Percentiles rank a stretch among this genome's conserved stretches.
phyloP scores from a whole-genome alignment of 2,113 vertebrate genomes.

The Engystomops pustulosus region DNA sequence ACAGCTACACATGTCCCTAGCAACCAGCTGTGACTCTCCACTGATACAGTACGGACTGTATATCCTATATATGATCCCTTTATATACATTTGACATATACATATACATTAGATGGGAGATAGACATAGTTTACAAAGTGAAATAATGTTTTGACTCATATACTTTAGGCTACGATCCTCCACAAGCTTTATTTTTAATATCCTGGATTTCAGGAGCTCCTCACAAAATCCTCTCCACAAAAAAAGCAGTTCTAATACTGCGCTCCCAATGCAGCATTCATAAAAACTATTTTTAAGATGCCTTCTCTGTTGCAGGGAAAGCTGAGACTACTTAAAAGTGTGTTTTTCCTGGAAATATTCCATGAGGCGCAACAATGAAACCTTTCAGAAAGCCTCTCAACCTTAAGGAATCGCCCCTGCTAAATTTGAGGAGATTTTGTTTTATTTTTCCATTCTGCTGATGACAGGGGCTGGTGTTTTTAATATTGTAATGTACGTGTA shows the following conservation, averaged over 20 bases:
- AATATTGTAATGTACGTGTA: slow-evolving; percentile 8
- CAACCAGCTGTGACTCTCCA: too few species aligned
- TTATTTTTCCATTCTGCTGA: slow-evolving; percentile 34
- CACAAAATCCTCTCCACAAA: slow-evolving; percentile 11
- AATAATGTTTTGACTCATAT: too few species aligned
- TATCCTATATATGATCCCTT: too few species aligned
- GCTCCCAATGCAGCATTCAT: slow-evolving; percentile 25
- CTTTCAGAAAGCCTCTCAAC: slow-evolving; percentile 40
- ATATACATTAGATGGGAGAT: too few species aligned
- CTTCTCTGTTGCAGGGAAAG: slow-evolving; percentile 37
- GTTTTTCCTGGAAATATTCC: slow-evolving; percentile 58
- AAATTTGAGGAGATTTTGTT: slow-evolving; percentile 43
- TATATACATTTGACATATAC: too few species aligned
- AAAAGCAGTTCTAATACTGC: slow-evolving; percentile 5
- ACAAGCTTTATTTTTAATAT: slow-evolving; percentile 17
- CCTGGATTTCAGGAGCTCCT: slow-evolving; percentile 22
- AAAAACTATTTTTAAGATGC: slow-evolving; percentile 31
- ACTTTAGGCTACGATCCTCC: too few species aligned
- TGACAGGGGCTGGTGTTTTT: slow-evolving; percentile 19
- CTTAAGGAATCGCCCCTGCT: neutral
- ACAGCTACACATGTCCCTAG: too few species aligned
- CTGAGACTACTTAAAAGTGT: slow-evolving; percentile 55
- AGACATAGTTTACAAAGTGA: too few species aligned
- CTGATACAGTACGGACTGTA: too few species aligned
- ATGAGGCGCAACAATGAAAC: slow-evolving; percentile 53